phyloP scores from a whole-genome alignment of 2,797 vertebrate species.

The Semaprochilodus insignis region DNA sequence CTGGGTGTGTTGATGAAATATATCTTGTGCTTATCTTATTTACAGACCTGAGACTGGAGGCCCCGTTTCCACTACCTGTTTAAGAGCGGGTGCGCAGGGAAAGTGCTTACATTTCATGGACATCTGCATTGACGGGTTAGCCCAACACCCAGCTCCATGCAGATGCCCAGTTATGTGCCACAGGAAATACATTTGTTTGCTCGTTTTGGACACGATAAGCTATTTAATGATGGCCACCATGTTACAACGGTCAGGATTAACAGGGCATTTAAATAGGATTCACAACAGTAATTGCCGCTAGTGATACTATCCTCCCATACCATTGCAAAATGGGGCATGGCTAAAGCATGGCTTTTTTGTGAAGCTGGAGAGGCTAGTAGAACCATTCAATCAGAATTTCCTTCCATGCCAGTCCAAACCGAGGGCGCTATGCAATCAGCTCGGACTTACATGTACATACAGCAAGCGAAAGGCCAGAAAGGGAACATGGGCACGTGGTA shows the following conservation, averaged over 20 bases:
- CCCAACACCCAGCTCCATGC: conserved; percentile 67
- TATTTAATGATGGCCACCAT: conserved; percentile 59
- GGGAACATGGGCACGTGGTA: conserved; percentile 22
- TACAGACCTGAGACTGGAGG: conserved; percentile 57
- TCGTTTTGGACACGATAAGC: conserved; percentile 36
- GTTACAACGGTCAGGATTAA: conserved; percentile 62
- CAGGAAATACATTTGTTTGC: conserved; percentile 15
- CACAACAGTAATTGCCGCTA: conserved; percentile 1
- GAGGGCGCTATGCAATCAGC: neutral
- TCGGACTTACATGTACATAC: neutral
- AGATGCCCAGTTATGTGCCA: conserved; percentile 67
- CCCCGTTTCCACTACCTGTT: conserved; percentile 59
- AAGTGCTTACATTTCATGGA: conserved; percentile 63
- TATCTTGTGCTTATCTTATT: neutral
- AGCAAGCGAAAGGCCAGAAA: neutral
- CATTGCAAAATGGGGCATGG: conserved; percentile 55
- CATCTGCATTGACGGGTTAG: conserved; percentile 54
- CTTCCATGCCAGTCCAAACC: conserved; percentile 47
- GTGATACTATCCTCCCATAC: conserved; percentile 15
- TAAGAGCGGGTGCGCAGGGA: conserved; percentile 56
- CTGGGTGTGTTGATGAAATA: too few species aligned
- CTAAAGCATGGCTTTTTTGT: conserved; percentile 49
- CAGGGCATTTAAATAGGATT: too few species aligned
- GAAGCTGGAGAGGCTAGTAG: conserved; percentile 16
- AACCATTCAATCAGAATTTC: neutral